Evolutionary conservation across 1,140 invertebrate species (phyloP).

Genomic region (Araneus ventricosus): DNA sequence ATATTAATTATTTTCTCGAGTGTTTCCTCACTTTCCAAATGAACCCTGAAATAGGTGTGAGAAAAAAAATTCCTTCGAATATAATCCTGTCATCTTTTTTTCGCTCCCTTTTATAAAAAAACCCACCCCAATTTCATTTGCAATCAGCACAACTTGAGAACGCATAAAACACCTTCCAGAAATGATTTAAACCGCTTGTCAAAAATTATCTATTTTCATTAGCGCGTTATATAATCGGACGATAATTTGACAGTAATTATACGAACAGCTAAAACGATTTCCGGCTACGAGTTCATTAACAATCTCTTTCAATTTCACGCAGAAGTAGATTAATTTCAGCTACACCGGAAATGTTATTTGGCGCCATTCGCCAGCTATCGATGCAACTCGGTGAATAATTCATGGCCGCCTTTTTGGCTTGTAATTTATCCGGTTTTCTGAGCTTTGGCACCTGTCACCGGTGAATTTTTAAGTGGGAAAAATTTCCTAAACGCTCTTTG

Average conservation of each 20-base stretch:
- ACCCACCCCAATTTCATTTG: background rate
- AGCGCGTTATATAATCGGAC: constrained; percentile 7
- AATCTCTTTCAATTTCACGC: constrained; percentile 66
- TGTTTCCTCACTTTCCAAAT: no score
- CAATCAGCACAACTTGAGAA: background rate
- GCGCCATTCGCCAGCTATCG: background rate
- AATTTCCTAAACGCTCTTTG: background rate
- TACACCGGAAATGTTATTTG: constrained; percentile 40
- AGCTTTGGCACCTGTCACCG: constrained; percentile 26
- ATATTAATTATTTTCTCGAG: no score
- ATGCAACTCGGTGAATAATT: constrained; percentile 46
- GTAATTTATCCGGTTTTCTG: constrained; percentile 20
- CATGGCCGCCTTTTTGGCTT: constrained; percentile 25
- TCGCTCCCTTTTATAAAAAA: background rate
- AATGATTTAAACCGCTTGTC: constrained; percentile 55
- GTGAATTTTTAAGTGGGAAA: constrained; percentile 13
- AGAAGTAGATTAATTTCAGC: constrained; percentile 50
- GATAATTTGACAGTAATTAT: constrained; percentile 74
- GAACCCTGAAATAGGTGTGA: no score
- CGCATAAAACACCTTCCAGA: background rate
- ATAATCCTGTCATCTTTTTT: no score
- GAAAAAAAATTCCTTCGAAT: no score
- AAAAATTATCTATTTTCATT: constrained; percentile 67
- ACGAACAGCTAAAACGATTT: constrained; percentile 54
- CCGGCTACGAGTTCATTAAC: constrained; percentile 61